Evolutionary conservation across 2,113 vertebrate species (phyloP).

Genomic region (Apistogramma diplotaenia): DNA sequence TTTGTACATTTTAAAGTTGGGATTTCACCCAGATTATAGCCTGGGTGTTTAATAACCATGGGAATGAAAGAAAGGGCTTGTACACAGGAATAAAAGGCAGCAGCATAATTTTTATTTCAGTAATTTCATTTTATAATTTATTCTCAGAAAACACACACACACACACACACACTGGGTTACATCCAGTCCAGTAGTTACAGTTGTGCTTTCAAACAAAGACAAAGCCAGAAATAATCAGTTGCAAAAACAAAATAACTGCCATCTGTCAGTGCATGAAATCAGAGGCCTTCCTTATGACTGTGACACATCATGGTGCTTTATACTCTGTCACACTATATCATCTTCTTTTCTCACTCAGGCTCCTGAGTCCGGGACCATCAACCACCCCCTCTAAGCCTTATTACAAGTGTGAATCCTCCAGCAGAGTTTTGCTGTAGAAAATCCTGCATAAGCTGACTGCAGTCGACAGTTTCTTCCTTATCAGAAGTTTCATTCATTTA

Average conservation of each 20-base stretch:
- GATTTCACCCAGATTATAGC: background rate
- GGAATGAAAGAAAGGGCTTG: rapidly evolving
- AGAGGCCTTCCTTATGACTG: background rate
- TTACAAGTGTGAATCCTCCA: no score
- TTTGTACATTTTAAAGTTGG: rapidly evolving
- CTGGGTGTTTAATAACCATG: rapidly evolving
- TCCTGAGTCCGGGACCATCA: no score
- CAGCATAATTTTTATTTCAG: background rate
- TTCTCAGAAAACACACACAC: background rate
- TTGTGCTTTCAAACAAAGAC: background rate
- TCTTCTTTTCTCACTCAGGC: no score
- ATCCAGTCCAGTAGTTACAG: background rate
- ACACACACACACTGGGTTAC: rapidly evolving
- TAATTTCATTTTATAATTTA: background rate
- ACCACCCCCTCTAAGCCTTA: no score
- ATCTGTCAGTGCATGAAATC: background rate
- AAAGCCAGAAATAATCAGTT: background rate
- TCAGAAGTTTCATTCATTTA: no score
- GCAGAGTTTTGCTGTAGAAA: no score
- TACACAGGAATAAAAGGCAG: background rate
- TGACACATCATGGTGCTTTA: background rate
- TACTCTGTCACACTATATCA: no score
- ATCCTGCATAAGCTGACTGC: no score
- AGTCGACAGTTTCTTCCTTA: no score
- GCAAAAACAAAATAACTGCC: background rate